Evolutionary conservation across 2,797 vertebrate species (phyloP).

Genomic region (Furcifer pardalis): DNA sequence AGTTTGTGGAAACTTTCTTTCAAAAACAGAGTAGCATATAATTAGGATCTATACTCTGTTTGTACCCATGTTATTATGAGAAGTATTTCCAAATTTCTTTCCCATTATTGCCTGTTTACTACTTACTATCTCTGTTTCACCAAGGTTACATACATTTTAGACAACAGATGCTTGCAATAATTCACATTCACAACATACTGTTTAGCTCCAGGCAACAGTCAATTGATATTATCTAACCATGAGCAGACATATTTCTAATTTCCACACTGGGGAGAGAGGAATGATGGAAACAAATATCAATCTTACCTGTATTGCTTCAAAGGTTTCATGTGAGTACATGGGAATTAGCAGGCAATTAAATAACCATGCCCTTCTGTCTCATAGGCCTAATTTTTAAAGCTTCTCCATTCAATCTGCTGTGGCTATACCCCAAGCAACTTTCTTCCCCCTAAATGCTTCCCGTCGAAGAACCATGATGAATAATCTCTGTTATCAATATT

Average conservation of each 20-base stretch:
- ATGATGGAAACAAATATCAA: neutral
- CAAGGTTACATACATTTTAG: neutral
- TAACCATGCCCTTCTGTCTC: too few species aligned
- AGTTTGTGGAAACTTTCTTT: neutral
- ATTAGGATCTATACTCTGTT: neutral
- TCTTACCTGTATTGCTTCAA: neutral
- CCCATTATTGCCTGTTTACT: neutral
- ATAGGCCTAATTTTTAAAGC: too few species aligned
- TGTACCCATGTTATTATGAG: neutral
- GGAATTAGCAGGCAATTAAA: neutral
- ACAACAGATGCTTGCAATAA: neutral
- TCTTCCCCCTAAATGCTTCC: too few species aligned
- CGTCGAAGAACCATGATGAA: too few species aligned
- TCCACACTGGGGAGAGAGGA: neutral
- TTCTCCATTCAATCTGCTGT: too few species aligned
- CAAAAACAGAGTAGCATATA: neutral
- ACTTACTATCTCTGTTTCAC: neutral
- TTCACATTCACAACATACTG: neutral
- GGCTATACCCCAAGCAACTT: too few species aligned
- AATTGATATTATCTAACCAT: neutral
- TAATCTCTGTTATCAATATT: too few species aligned
- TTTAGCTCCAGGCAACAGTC: too few species aligned
- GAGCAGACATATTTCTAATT: neutral
- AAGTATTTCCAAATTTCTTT: neutral
- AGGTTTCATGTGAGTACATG: neutral